Evolutionary conservation across 2,888 invertebrate species (phyloP), one percentile per base, ranked within the genome.

Genomic region (Electrophaes corylata): DNA sequence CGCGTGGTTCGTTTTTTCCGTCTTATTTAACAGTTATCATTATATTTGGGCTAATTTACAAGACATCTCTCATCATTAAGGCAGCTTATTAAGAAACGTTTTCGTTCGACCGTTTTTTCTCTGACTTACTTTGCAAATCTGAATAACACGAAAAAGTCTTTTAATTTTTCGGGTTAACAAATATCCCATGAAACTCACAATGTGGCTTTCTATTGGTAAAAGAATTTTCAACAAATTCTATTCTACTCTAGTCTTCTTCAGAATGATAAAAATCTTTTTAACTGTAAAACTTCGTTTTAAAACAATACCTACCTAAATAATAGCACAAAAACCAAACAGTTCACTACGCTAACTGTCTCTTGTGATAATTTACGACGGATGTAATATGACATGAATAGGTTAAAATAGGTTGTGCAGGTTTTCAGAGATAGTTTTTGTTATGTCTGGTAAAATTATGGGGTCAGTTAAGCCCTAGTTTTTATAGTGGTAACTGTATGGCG

Each of bases 351-450:
- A 60, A 60, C 47, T 57, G 61, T 62, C 56, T 59, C 57, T 20
- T 58, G 56, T 56, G 51, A 41, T 49, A 60, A 64, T 64, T 65
- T 64, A 65, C 60, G 53, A 50, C 58, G 49, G 41, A 52, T 55
- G 60, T 62, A 64, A 60, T 64, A 52, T 62, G 50, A 50, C 48
- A 62, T 62, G 61, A 59, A 60, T 61, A 63, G 57, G 48, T 57
- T 51, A 56, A 39, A 45, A 54, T 49, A 44, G 50, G 10, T 29
- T 46, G 37, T 49, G 45, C 33, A 44, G 18, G 37, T 52, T 51
- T 57, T 52, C 41, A 37, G 20, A 48, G 19, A 16, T 45, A 37
- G 45, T 48, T 52, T 49, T 48, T 35, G 48, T 37, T 31, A 14
- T 31, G 57, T 48, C 39, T 48, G 52, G 37, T 47, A 10, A 47